These are phyloP conservation scores for Hypanus sabinus DNA, from an alignment of 2,113 vertebrate species.

Conservation along the genomic window DNA sequence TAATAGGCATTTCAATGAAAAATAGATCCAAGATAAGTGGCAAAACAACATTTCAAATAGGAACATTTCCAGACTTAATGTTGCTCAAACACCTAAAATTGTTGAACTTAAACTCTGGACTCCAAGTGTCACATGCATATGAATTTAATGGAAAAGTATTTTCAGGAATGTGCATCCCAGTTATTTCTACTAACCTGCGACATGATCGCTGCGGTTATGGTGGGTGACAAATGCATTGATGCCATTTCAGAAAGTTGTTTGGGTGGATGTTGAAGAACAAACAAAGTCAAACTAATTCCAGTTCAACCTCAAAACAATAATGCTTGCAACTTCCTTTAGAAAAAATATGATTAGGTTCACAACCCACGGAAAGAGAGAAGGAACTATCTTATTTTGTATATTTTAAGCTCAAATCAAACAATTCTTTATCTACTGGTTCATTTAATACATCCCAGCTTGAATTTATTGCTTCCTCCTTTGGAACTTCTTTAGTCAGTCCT, in stretches of 20 bases:
- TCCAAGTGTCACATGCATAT: neutral
- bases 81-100: neutral
- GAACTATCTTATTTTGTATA: neutral
- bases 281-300: neutral
- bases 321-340: neutral
- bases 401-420: neutral
- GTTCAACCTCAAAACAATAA: neutral
- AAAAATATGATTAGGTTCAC: neutral
- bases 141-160: neutral
- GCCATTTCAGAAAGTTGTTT: neutral
- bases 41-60: neutral
- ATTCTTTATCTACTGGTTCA: neutral
- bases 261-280: neutral
- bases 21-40: neutral
- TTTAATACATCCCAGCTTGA: neutral
- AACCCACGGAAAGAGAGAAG: neutral
- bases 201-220: neutral
- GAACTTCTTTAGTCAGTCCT: neutral
- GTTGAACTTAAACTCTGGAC: neutral
- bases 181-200: neutral
- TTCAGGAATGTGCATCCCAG: neutral
- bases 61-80: neutral
- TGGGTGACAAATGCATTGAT: neutral
- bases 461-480: neutral
- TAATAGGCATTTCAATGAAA: neutral